These are phyloP conservation scores for Helostoma temminkii DNA, from an alignment of 2,797 vertebrate genomes.

Conservation along the genomic window DNA sequence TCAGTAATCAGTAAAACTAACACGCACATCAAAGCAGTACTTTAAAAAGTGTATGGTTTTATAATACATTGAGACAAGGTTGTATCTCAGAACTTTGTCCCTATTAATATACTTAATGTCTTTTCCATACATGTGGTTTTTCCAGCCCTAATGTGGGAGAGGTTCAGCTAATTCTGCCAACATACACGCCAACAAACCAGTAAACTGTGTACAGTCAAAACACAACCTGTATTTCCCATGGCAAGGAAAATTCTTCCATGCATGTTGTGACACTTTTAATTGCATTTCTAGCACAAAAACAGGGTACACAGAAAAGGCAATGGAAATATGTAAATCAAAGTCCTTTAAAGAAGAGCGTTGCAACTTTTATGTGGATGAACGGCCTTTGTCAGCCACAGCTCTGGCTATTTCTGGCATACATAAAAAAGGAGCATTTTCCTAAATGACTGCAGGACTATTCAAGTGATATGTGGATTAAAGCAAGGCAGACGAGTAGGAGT, in stretches of 20 bases:
- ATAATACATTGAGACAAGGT: not conserved
- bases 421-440: constrained; percentile 11
- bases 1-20: constrained; percentile 5
- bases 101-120: not conserved
- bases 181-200: not conserved
- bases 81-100: not conserved
- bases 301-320: not conserved
- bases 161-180: too few relatives aligned
- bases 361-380: not conserved
- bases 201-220: not conserved
- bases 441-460: not conserved
- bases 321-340: constrained; percentile 1
- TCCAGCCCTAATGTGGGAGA: not conserved
- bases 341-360: not conserved
- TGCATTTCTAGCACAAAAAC: constrained; percentile 4
- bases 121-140: not conserved
- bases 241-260: constrained; percentile 3
- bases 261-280: not conserved
- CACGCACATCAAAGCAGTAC: too few relatives aligned
- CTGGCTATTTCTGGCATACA: not conserved
- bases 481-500: constrained; percentile 15
- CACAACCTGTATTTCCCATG: constrained; percentile 3
- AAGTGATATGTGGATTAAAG: not conserved
- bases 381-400: not conserved
- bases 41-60: constrained; percentile 3